Base-by-base conservation (phyloP, 2,797 vertebrate species). In the Chelon labrosus region DNA sequence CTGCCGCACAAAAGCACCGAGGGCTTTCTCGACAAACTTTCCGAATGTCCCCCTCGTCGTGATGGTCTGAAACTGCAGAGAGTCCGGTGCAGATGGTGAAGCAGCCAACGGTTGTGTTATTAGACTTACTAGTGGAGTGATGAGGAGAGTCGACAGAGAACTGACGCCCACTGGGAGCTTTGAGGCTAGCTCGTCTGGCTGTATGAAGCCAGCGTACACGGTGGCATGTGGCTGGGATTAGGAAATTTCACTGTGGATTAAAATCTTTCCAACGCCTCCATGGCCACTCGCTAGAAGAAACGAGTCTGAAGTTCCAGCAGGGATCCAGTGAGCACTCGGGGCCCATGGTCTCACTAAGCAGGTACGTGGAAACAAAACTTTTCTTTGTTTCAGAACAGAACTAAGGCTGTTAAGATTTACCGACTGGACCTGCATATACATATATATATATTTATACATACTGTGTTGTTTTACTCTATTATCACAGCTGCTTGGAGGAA, bases 151-250 rank as follows among this genome's bases (percentile, higher is more conserved):
- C 7, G 19, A 27, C 20, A 17, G 62, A 56, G 63, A 57, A 55
- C 39, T 35, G 52, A 61, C 49, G 51, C 61, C 78, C 71, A 38
- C 70, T 61, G 70, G 65, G 73, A 81, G 86, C 60, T 58, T 71
- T 73, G 59, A 37, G 67, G 80, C 75, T 81, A 80, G 73, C 73
- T 70, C 80, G 73, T 75, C 68, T 81, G 87, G 74, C 87, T 82
- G 56, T 66, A 87, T 85, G 84, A 78, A 77, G 71, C 77, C 81
- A 65, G 89, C 80, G 89, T 90, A 85, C 85, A 89, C 66, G 57
- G 76, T 87, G 90, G 86, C 95, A 93, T 89, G 89, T 94, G 95
- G 93, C 93, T 92, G 84, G 91, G 95, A 96, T 96, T 96, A 95
- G 85, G 84, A 87, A 79, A 94, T 90, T 93, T 95, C 92, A 94